phyloP scores from a whole-genome alignment of 2,888 invertebrate species.

The Troilus luridus region DNA sequence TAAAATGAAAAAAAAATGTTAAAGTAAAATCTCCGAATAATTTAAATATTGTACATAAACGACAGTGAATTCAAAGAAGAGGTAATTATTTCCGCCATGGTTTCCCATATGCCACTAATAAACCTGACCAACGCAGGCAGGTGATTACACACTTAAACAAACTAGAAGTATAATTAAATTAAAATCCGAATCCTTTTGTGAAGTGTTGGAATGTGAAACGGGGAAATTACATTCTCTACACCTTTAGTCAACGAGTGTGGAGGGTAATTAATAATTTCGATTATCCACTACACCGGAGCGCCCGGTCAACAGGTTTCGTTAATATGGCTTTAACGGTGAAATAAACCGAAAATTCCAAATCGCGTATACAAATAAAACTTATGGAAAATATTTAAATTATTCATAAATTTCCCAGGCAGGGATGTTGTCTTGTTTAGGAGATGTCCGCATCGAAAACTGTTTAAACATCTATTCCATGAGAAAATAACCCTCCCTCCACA shows the following conservation, averaged over 20 bases:
- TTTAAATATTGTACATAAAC: background rate
- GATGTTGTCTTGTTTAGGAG: no score
- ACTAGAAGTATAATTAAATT: constrained; percentile 1
- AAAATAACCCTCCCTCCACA: no score
- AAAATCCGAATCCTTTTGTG: background rate
- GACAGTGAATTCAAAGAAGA: background rate
- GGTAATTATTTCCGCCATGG: background rate
- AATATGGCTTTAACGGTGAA: background rate
- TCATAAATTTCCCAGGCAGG: no score
- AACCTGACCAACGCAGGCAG: background rate
- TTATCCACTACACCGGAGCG: no score
- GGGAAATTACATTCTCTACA: background rate
- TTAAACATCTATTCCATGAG: no score
- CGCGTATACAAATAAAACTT: background rate
- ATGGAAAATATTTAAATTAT: no score
- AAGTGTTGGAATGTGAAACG: background rate
- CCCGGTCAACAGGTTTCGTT: background rate
- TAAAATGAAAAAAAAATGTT: background rate
- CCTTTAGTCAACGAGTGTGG: background rate
- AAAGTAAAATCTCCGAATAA: background rate
- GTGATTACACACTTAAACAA: background rate
- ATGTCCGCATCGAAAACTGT: no score
- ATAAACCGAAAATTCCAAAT: background rate
- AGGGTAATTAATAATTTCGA: background rate
- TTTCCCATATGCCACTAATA: background rate